Percentiles rank a stretch among this genome's conserved stretches.
Evolutionary conservation across 2,113 vertebrate genomes (phyloP).

Genomic region (Eretmochelys imbricata): DNA sequence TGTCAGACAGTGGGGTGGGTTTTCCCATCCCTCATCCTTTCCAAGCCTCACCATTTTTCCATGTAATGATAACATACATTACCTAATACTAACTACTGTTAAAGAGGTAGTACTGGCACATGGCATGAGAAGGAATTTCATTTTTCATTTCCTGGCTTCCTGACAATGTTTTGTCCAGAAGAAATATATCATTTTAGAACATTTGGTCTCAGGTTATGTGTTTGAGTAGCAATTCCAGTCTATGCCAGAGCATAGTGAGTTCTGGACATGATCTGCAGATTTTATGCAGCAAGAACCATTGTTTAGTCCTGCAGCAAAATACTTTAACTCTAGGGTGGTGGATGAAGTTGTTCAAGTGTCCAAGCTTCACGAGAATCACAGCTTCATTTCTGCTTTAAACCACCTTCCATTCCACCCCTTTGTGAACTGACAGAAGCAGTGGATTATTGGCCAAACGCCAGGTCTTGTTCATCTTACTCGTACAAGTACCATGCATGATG

Average conservation of each 20-base stretch:
- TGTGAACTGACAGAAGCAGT: not conserved
- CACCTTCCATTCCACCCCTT: not conserved
- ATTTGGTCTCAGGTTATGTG: too few species aligned
- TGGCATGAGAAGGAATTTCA: too few species aligned
- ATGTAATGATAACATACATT: fast-evolving
- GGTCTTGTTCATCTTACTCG: not conserved
- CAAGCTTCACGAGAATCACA: not conserved
- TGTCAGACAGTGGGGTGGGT: fast-evolving
- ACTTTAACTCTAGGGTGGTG: not conserved
- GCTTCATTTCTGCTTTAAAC: not conserved
- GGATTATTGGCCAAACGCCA: not conserved
- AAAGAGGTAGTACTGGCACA: fast-evolving
- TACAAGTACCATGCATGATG: not conserved
- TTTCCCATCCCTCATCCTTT: not conserved
- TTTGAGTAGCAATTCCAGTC: too few species aligned
- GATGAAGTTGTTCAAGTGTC: not conserved
- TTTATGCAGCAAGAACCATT: too few species aligned
- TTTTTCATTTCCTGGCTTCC: too few species aligned
- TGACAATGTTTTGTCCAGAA: too few species aligned
- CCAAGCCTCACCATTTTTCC: not conserved
- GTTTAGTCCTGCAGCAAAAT: not conserved
- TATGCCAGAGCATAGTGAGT: too few species aligned
- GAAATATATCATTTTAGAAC: too few species aligned
- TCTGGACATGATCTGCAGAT: too few species aligned
- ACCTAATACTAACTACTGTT: not conserved